A percentile compares a stretch with the other conserved stretches of the same genome.
phyloP scores from a whole-genome alignment of 2,888 invertebrate species.

The Trilocha varians region DNA sequence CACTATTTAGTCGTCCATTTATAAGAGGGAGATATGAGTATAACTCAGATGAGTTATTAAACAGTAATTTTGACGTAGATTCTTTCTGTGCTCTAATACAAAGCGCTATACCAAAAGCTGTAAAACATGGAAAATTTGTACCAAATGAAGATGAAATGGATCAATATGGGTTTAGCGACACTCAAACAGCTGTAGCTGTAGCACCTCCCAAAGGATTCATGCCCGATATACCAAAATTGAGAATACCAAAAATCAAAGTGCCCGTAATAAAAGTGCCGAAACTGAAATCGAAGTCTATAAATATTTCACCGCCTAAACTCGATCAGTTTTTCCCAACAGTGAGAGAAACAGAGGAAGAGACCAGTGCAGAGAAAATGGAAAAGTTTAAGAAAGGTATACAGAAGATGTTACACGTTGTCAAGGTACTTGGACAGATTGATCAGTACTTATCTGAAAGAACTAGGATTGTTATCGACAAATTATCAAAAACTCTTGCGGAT shows the following conservation, averaged over 20 bases:
- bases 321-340: slow-evolving; percentile 32
- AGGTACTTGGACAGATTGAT: slow-evolving; percentile 56
- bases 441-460: slow-evolving; percentile 57
- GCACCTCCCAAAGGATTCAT: slow-evolving; percentile 47
- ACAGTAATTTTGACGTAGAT: slow-evolving; percentile 29
- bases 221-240: slow-evolving; percentile 29
- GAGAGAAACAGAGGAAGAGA: slow-evolving; percentile 35
- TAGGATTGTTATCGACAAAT: slow-evolving; percentile 52
- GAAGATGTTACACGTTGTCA: slow-evolving; percentile 57
- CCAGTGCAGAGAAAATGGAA: slow-evolving; percentile 56
- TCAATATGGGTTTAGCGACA: slow-evolving; percentile 39
- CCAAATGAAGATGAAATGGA: slow-evolving; percentile 35
- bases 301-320: slow-evolving; percentile 32
- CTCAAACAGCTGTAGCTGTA: slow-evolving; percentile 32
- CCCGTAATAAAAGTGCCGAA: slow-evolving; percentile 40
- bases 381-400: slow-evolving; percentile 58
- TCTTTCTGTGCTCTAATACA: slow-evolving; percentile 55
- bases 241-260: slow-evolving; percentile 31
- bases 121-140: slow-evolving; percentile 50
- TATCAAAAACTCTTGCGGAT: slow-evolving; percentile 51
- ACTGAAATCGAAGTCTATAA: slow-evolving; percentile 32
- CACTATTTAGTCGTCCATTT: slow-evolving; percentile 11
- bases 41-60: slow-evolving; percentile 4
- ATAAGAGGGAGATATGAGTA: slow-evolving; percentile 11
- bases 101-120: slow-evolving; percentile 46